phyloP scores from a whole-genome alignment of 2,888 invertebrate species.

The Nemurella pictetii region DNA sequence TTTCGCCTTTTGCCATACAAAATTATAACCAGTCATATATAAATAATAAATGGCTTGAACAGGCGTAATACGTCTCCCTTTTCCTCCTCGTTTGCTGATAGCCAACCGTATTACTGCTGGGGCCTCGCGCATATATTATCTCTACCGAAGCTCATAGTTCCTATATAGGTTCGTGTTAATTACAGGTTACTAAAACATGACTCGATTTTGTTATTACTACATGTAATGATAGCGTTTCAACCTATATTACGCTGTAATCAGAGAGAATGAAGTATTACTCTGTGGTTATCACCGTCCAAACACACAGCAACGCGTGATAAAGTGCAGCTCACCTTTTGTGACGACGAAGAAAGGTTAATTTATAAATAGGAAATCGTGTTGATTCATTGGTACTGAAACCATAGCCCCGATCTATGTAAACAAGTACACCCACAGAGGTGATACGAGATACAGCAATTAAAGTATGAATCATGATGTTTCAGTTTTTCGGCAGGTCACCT shows the following conservation, averaged over 20 bases:
- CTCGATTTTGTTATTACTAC: slow-evolving; percentile 34
- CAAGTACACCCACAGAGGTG: background rate
- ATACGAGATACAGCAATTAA: background rate
- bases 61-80: slow-evolving; percentile 35
- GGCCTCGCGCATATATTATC: slow-evolving; percentile 16
- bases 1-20: background rate
- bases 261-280: background rate
- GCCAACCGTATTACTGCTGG: background rate
- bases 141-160: background rate
- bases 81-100: slow-evolving; percentile 20
- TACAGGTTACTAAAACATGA: slow-evolving; percentile 21
- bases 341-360: slow-evolving; percentile 7
- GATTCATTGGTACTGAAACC: background rate
- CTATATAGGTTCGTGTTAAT: slow-evolving; percentile 26
- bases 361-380: background rate
- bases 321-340: slow-evolving; percentile 10
- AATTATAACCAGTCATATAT: slow-evolving; percentile 3
- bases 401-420: background rate
- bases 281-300: slow-evolving; percentile 1
- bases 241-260: slow-evolving; percentile 29
- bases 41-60: slow-evolving; percentile 33
- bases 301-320: background rate
- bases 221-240: slow-evolving; percentile 31
- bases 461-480: background rate
- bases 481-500: background rate